Conservation (phyloP, 2,113 vertebrate species). For the Chascanopsetta lugubris region DNA sequence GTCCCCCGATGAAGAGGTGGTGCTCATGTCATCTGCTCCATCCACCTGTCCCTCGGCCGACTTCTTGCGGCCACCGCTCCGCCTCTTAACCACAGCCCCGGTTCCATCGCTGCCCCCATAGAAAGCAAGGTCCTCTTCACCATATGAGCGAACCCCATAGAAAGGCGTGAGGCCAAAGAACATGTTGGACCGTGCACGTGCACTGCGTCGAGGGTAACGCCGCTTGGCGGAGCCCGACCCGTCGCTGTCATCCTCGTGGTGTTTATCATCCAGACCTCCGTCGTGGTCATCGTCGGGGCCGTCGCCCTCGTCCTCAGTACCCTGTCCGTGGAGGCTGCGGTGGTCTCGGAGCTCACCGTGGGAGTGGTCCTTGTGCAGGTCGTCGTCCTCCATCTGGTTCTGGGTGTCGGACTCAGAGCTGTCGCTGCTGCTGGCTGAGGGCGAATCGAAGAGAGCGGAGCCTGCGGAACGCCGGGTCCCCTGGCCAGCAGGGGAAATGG, state of each 20-base stretch:
- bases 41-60: slow-evolving; percentile 97
- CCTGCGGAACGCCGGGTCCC: slow-evolving; percentile 62
- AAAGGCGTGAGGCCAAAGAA: slow-evolving; percentile 97
- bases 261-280: slow-evolving; percentile 81
- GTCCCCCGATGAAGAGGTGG: slow-evolving; percentile 85
- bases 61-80: slow-evolving; percentile 83
- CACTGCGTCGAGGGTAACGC: slow-evolving; percentile 94
- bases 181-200: slow-evolving; percentile 96
- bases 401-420: slow-evolving; percentile 81
- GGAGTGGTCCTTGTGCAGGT: slow-evolving; percentile 55
- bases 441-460: slow-evolving; percentile 73
- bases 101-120: slow-evolving; percentile 84
- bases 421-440: slow-evolving; percentile 79
- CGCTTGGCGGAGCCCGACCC: slow-evolving; percentile 89
- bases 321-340: slow-evolving; percentile 50
- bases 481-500: slow-evolving; percentile 65
- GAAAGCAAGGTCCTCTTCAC: slow-evolving; percentile 94
- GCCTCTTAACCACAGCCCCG: slow-evolving; percentile 83
- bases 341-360: slow-evolving; percentile 50
- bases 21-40: slow-evolving; percentile 94
- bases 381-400: slow-evolving; percentile 66
- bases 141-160: slow-evolving; percentile 95
- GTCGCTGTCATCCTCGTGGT: slow-evolving; percentile 89
- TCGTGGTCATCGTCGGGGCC: slow-evolving; percentile 71
- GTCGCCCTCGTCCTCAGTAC: slow-evolving; percentile 72